Evolutionary conservation across 2,888 invertebrate species (phyloP).

Genomic region (Rotaria macrura): DNA sequence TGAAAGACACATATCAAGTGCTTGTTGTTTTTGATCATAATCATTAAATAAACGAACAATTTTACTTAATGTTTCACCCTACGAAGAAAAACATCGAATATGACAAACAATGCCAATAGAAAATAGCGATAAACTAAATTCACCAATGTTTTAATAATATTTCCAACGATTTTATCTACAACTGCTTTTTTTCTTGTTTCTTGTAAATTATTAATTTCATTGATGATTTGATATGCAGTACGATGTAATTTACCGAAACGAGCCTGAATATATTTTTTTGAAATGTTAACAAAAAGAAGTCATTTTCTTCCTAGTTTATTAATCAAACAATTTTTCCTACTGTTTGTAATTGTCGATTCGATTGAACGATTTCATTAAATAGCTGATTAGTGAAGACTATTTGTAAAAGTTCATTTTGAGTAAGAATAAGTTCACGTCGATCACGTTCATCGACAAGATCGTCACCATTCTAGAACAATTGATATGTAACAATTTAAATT

Average conservation of each 20-base stretch:
- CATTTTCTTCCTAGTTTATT: background rate
- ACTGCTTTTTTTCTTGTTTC: background rate
- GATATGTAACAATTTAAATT: no score
- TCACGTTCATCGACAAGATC: background rate
- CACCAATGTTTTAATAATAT: background rate
- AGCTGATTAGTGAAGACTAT: background rate
- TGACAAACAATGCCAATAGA: background rate
- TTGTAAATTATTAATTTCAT: background rate
- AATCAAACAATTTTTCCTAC: no score
- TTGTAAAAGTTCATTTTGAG: constrained; percentile 1
- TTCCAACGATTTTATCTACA: background rate
- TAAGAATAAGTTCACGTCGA: background rate
- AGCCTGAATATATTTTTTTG: background rate
- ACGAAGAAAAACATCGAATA: background rate
- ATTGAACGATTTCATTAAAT: background rate
- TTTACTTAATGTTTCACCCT: background rate
- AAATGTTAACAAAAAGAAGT: background rate
- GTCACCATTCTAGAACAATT: background rate
- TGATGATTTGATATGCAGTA: background rate
- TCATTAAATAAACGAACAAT: background rate
- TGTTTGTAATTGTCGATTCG: background rate
- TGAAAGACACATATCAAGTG: background rate
- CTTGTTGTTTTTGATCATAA: background rate
- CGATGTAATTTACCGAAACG: background rate
- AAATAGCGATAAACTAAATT: no score